Base-by-base conservation (phyloP, 2,797 vertebrate genomes). In the Channa striata region DNA sequence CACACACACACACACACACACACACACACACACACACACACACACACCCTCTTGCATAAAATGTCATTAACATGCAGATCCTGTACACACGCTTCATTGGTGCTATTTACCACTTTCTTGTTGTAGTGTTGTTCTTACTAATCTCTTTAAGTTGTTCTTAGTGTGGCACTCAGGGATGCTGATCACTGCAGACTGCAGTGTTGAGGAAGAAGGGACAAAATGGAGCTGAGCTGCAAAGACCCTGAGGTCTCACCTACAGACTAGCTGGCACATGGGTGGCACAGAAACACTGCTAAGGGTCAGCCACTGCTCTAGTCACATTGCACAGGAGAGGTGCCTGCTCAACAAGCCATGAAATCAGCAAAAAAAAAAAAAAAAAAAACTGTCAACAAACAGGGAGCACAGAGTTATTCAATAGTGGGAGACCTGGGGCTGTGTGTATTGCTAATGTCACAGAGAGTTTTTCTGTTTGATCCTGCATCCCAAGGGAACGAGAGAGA, bases 311-410 rank as follows among this genome's bases (percentile, higher is more conserved):
- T 78, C 79, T 37, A 49, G 74, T 84, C 79, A 75, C 82, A 83
- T 88, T 87, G 86, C 81, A 86, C 82, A 84, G 80, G 87, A 88
- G 79, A 86, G 54, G 49, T 50, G 59, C 33, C 72, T 60, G 86
- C 80, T 78, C 87, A 84, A 86, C 59, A 42, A 89, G 80, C 78
- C 48, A 56, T 87, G 77, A 87, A 91, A 91, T 88, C 79, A 80
- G 67, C 59, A 48, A 59, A 61, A 81, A 72, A 57, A 60, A 42
- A 49, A 63, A 39, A 63, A 67, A 52, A 70, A 77, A 68, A 79
- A 30, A 30, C 4, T n/a, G 59, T 82, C 75, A 80, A 87, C 79
- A 91, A 81, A 87, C 79, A 63, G 53, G 73, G 64, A 83, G 61
- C 44, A 62, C 40, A 66, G 75, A 82, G 69, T 92, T 77, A 83